Evolutionary conservation across 2,888 invertebrate species (phyloP).

Genomic region (Tinea semifulvella): DNA sequence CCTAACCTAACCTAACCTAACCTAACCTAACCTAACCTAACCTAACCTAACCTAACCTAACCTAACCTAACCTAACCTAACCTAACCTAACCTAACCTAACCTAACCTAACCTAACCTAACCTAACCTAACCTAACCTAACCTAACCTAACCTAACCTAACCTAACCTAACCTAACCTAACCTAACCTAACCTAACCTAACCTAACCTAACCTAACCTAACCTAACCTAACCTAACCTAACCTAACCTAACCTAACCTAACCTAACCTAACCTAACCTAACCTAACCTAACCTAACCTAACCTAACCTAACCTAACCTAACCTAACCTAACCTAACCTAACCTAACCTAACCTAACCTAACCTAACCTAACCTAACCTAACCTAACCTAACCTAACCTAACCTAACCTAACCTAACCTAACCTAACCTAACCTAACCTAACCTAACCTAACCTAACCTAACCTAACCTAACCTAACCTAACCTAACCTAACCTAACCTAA

Average conservation of each 20-base stretch:
- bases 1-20: not conserved
- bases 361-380: slow-evolving; percentile 14
- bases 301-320: slow-evolving; percentile 13
- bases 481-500: slow-evolving; percentile 10
- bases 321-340: slow-evolving; percentile 13
- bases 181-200: slow-evolving; percentile 14
- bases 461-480: slow-evolving; percentile 13
- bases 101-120: slow-evolving; percentile 12
- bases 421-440: slow-evolving; percentile 14
- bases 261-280: slow-evolving; percentile 15
- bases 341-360: slow-evolving; percentile 15
- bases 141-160: slow-evolving; percentile 13
- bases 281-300: slow-evolving; percentile 13
- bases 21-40: not conserved
- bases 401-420: slow-evolving; percentile 14
- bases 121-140: slow-evolving; percentile 13
- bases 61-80: not conserved
- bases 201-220: slow-evolving; percentile 14
- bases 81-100: slow-evolving; percentile 6
- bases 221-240: slow-evolving; percentile 14
- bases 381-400: slow-evolving; percentile 14
- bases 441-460: slow-evolving; percentile 14
- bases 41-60: not conserved
- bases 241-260: slow-evolving; percentile 14
- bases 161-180: slow-evolving; percentile 14